These are phyloP conservation scores for Picathartes gymnocephalus DNA, from an alignment of 2,113 vertebrate genomes.

Conservation along the genomic window DNA sequence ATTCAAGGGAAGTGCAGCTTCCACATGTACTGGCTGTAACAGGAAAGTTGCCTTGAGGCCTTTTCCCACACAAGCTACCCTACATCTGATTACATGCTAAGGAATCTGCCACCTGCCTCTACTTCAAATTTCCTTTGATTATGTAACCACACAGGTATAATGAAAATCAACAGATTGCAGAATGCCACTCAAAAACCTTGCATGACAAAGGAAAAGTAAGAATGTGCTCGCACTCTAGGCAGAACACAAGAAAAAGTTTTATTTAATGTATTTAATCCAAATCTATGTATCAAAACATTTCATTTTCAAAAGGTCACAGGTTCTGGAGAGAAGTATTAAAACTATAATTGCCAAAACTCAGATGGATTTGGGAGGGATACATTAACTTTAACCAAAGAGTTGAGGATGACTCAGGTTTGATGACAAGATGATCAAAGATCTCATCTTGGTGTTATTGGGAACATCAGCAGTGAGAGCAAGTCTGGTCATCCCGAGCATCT, in stretches of 20 bases:
- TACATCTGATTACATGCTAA: background rate
- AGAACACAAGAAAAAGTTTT: background rate
- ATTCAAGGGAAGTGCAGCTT: background rate
- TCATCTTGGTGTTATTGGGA: background rate
- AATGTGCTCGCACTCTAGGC: background rate
- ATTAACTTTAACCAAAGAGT: background rate
- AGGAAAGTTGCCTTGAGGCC: background rate
- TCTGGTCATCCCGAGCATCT: background rate
- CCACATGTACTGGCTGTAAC: accelerated
- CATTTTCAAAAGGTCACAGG: background rate
- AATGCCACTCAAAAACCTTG: background rate
- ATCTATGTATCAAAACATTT: background rate
- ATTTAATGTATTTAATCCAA: background rate
- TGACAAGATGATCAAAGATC: background rate
- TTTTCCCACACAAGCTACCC: background rate
- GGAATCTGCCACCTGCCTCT: background rate
- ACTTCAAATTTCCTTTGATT: background rate
- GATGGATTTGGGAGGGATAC: background rate
- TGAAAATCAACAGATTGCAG: background rate
- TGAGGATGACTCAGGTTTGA: background rate
- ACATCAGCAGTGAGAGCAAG: background rate
- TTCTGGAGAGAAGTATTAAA: background rate
- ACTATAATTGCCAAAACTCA: background rate
- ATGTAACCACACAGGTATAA: accelerated
- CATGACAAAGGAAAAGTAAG: background rate